Evolutionary conservation across 92 coral and sea anemone species (phyloP).

Genomic region (Pocillopora meandrina): DNA sequence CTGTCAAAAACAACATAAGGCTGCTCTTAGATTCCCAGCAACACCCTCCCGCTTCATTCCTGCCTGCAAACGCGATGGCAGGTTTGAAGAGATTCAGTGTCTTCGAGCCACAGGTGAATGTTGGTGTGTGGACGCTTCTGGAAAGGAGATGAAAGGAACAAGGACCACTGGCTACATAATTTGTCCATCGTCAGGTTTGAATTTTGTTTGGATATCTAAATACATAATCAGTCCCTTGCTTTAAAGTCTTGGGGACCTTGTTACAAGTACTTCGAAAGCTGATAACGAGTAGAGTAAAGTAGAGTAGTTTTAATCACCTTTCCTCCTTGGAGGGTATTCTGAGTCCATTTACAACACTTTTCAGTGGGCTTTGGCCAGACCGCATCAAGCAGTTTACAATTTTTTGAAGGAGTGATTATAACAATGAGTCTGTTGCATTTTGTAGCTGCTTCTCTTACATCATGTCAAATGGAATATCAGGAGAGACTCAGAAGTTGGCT

Average conservation of each 20-base stretch:
- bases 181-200: conserved; percentile 74
- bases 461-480: conserved; percentile 70
- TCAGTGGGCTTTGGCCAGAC: too few relatives aligned
- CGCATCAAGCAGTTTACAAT: too few relatives aligned
- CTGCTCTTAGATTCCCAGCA: conserved; percentile 42
- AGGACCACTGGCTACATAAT: conserved; percentile 62
- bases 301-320: too few relatives aligned
- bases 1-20: conserved; percentile 67
- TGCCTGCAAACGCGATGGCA: conserved; percentile 75
- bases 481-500: conserved; percentile 59
- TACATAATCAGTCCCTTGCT: neutral
- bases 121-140: conserved; percentile 87
- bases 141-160: conserved; percentile 73
- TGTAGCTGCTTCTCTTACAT: conserved; percentile 58
- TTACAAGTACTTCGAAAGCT: too few relatives aligned
- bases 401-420: neutral
- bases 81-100: conserved; percentile 89
- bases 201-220: too few relatives aligned
- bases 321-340: too few relatives aligned
- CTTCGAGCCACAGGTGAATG: conserved; percentile 59
- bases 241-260: too few relatives aligned
- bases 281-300: too few relatives aligned
- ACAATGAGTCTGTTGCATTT: neutral
- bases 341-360: too few relatives aligned
- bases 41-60: conserved; percentile 53